Percentiles rank a stretch among this genome's conserved stretches.
These are phyloP conservation scores for Rhombomys opimus DNA, from an alignment of 2,113 vertebrate species.

Conservation along the genomic window DNA sequence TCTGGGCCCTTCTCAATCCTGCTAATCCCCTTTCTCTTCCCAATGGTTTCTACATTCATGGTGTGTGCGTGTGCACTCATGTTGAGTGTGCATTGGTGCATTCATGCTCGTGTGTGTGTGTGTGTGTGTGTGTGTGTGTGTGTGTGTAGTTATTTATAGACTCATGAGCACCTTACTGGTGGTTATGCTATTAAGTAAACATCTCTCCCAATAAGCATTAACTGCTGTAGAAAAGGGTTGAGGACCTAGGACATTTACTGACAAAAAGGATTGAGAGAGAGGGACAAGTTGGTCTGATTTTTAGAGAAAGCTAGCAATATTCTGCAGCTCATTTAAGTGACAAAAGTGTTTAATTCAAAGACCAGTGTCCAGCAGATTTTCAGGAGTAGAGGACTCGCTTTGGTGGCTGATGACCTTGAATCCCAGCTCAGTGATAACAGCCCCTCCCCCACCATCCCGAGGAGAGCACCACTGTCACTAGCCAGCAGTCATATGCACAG, in stretches of 20 bases:
- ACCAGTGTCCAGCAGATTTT: conserved; percentile 32
- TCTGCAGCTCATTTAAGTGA: neutral
- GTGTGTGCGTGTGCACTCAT: no score
- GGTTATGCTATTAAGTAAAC: neutral
- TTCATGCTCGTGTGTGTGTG: neutral
- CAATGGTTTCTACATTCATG: no score
- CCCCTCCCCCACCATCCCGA: conserved; percentile 6
- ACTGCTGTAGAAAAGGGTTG: neutral
- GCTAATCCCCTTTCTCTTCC: neutral
- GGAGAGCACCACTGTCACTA: neutral
- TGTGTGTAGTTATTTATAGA: neutral
- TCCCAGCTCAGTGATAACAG: neutral
- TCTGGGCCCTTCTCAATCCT: neutral
- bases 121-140: neutral
- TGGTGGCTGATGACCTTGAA: neutral
- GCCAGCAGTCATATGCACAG: neutral
- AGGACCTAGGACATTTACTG: neutral
- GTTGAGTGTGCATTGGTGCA: no score
- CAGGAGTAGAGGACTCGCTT: conserved; percentile 23
- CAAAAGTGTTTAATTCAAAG: conserved; percentile 65
- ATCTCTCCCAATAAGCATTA: neutral
- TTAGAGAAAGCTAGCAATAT: conserved; percentile 69
- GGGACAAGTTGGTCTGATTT: conserved; percentile 66
- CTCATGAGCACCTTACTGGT: neutral
- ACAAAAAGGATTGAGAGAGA: conserved; percentile 36